Evolutionary conservation across 2,113 vertebrate species (phyloP), one percentile per base, ranked within the genome.

Genomic region (Callopanchax toddi): DNA sequence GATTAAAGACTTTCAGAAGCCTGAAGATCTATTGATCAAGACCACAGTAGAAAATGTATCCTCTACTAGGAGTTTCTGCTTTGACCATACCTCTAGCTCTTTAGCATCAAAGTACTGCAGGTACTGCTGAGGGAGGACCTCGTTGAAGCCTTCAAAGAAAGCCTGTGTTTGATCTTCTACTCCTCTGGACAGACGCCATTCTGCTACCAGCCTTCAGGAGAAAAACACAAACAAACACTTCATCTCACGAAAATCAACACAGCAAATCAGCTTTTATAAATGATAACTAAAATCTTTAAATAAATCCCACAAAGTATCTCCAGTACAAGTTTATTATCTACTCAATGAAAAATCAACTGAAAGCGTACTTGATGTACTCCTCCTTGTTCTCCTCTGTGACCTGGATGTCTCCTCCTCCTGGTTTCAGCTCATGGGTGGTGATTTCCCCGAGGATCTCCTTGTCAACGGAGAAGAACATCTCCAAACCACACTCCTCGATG

Each of bases 311-410:
- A 49, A 36, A 57, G 7, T 11, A 44, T 40, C 22, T 21, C 13
- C 16, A 40, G 21, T 0, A 5, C 7, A 6, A n/a, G 10, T 18
- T 37, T 3, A 23, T 45, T 26, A 21, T 29, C 46, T 32, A 7
- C 49, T 10, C 11, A 25, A 18, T 15, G 18, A 61, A 39, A 17
- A 54, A 40, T 17, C 32, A 16, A 11, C 5, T 21, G 43, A 42
- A 17, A 70, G 50, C 71, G 21, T 71, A 99, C 97, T 94, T 95
- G 86, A 98, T 98, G 46, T 99, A 99, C 69, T 99, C 97, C 56
- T 99, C 97, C 88, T 99, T 99, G 83, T 98, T 99, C 89, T 99
- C 96, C 88, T 99, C 97, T 4, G 96, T 99, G 75, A 99, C 97
- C 43, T 94, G 93, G 77, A 99, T 82, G 74, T 98, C 95, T 86